Conservation (phyloP, 1,140 invertebrate genomes). For the Drosophila novamexicana region DNA sequence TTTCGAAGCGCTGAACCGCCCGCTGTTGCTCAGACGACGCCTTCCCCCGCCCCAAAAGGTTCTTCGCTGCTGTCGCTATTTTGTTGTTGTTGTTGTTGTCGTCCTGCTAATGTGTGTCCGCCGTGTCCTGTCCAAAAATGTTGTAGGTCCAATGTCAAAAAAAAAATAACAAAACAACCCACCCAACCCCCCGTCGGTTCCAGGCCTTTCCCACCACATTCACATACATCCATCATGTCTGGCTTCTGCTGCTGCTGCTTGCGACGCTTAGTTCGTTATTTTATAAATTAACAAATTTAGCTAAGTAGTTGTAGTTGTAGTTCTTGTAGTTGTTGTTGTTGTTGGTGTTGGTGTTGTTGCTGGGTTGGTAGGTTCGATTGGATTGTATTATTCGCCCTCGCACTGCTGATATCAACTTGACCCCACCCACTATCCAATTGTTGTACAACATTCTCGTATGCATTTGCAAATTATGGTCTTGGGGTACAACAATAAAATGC, state of each 20-base stretch:
- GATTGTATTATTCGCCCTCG: slow-evolving; percentile 54
- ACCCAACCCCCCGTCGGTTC: slow-evolving; percentile 5
- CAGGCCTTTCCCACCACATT: not conserved
- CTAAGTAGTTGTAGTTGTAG: slow-evolving; percentile 79
- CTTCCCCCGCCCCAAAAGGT: not conserved
- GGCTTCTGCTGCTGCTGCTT: slow-evolving; percentile 27
- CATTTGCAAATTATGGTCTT: slow-evolving; percentile 52
- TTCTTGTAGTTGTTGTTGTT: slow-evolving; percentile 54
- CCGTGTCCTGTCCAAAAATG: slow-evolving; percentile 13
- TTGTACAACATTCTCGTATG: slow-evolving; percentile 48
- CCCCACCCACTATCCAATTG: slow-evolving; percentile 27
- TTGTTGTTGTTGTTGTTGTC: not conserved
- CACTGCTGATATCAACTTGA: slow-evolving; percentile 26
- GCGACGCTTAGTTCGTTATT: slow-evolving; percentile 78
- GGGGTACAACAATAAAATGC: slow-evolving; percentile 40
- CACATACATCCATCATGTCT: slow-evolving; percentile 62
- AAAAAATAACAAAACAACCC: slow-evolving; percentile 1
- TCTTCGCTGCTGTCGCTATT: slow-evolving; percentile 11
- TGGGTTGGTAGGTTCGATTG: slow-evolving; percentile 64
- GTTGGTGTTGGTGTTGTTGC: slow-evolving; percentile 48
- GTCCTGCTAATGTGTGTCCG: slow-evolving; percentile 14
- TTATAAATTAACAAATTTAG: slow-evolving; percentile 83
- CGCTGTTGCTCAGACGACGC: not conserved
- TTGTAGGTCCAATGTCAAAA: slow-evolving; percentile 32
- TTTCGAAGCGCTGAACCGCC: slow-evolving; percentile 62